These are phyloP conservation scores for Napeogenes sylphis DNA, from an alignment of 2,888 invertebrate species.

Conservation along the genomic window DNA sequence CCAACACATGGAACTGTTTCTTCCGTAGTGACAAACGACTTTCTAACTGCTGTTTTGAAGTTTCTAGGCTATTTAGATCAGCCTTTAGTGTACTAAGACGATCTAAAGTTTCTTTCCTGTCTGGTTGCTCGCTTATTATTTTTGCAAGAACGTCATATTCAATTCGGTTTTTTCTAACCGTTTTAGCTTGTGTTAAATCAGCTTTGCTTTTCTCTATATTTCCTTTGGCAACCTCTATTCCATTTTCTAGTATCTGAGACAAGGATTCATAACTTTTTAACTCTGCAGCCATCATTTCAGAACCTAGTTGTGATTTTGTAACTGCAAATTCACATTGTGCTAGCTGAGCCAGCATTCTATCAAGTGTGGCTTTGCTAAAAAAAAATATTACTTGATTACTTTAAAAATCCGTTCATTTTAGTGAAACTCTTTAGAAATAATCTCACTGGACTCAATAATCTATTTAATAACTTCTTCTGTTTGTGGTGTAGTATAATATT, in stretches of 20 bases:
- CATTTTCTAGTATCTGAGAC: slow-evolving; percentile 85
- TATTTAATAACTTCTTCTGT: too few species aligned
- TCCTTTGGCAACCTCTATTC: slow-evolving; percentile 87
- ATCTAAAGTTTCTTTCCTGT: slow-evolving; percentile 86
- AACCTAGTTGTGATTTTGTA: slow-evolving; percentile 87
- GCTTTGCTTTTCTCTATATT: slow-evolving; percentile 90
- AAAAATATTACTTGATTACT: slow-evolving; percentile 10
- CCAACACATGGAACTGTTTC: slow-evolving; percentile 93
- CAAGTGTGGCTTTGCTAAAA: slow-evolving; percentile 81
- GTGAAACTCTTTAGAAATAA: too few species aligned
- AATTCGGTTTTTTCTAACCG: slow-evolving; percentile 91
- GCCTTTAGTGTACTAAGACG: slow-evolving; percentile 83
- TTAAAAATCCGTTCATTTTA: too few species aligned
- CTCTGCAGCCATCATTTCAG: slow-evolving; percentile 90
- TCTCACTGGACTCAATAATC: too few species aligned
- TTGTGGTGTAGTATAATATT: too few species aligned
- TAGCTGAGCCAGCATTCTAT: slow-evolving; percentile 88
- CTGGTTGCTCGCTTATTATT: slow-evolving; percentile 93
- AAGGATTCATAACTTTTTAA: slow-evolving; percentile 88
- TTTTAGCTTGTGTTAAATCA: slow-evolving; percentile 88
- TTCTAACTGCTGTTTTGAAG: slow-evolving; percentile 84
- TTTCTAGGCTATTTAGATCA: slow-evolving; percentile 83
- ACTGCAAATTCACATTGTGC: slow-evolving; percentile 93
- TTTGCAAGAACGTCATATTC: slow-evolving; percentile 96
- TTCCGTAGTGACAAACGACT: slow-evolving; percentile 87